Conservation (phyloP, 2,797 vertebrate genomes). For the Hybognathus amarus region DNA sequence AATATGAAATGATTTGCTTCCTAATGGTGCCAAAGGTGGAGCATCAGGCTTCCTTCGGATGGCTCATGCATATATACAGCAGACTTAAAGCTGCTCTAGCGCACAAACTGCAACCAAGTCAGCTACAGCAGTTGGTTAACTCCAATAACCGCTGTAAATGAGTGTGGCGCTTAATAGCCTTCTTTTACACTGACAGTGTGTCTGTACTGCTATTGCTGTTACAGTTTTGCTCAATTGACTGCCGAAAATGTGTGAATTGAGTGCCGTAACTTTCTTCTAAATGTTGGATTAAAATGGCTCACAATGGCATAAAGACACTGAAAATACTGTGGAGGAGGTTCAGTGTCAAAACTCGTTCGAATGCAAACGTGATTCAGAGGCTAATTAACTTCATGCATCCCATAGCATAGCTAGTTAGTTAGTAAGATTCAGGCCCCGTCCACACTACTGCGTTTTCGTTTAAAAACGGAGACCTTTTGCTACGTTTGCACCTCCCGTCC, state of each 20-base stretch:
- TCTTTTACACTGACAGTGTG: not conserved
- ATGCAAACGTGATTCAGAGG: not conserved
- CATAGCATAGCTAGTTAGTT: not conserved
- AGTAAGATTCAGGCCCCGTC: no score
- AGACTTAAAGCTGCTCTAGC: conserved; percentile 39
- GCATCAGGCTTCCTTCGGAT: conserved; percentile 21
- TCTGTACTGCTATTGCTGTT: not conserved
- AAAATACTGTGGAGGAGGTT: not conserved
- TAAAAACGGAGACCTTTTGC: no score
- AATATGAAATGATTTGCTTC: conserved; percentile 46
- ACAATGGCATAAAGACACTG: not conserved
- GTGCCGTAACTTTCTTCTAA: not conserved
- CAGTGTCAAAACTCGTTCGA: not conserved
- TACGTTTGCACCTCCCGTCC: no score
- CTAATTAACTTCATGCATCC: not conserved
- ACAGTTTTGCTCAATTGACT: not conserved
- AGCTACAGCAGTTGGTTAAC: not conserved
- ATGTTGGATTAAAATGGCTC: not conserved
- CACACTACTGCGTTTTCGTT: no score
- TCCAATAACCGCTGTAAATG: not conserved
- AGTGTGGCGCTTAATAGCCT: not conserved
- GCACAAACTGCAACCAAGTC: conserved; percentile 19
- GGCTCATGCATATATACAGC: conserved; percentile 48
- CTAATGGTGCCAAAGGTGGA: conserved; percentile 49
- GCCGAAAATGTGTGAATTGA: not conserved